These are phyloP conservation scores for Amiota minor DNA, from an alignment of 2,888 invertebrate genomes.

Conservation along the genomic window DNA sequence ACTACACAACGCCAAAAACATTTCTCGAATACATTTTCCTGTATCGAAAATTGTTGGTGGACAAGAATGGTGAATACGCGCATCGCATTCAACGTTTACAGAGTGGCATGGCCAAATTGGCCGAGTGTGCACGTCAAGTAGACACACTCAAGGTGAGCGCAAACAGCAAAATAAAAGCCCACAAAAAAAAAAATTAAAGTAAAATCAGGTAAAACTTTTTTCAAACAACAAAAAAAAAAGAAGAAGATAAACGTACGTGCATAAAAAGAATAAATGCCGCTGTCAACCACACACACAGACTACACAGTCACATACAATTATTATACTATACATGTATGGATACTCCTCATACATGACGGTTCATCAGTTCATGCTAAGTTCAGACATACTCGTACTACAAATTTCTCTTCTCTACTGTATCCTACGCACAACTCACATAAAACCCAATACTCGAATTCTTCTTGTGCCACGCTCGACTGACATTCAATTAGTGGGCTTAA, in stretches of 20 bases:
- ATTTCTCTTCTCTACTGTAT: too few relatives aligned
- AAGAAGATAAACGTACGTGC: conserved; percentile 17
- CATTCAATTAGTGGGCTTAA: conserved; percentile 68
- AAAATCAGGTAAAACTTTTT: not conserved
- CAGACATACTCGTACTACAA: not conserved
- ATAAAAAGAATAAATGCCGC: not conserved
- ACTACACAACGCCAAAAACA: conserved; percentile 98
- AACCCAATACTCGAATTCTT: not conserved
- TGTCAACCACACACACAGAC: not conserved
- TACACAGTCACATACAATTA: not conserved
- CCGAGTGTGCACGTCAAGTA: conserved; percentile 89
- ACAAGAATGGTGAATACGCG: conserved; percentile 81
- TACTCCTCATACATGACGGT: not conserved
- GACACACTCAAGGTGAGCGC: conserved; percentile 84
- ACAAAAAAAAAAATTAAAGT: not conserved
- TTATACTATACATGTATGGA: not conserved
- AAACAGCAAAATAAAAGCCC: not conserved
- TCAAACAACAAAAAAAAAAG: conserved; percentile 1
- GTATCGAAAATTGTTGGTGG: conserved; percentile 82
- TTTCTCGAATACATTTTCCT: conserved; percentile 95
- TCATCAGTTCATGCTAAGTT: not conserved
- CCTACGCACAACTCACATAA: not conserved
- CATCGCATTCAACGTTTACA: conserved; percentile 87
- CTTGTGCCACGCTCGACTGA: conserved; percentile 41
- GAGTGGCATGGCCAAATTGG: conserved; percentile 91